These are phyloP conservation scores for Sinopyrophorus schimmeli DNA, from an alignment of 2,888 invertebrate genomes.

Conservation along the genomic window DNA sequence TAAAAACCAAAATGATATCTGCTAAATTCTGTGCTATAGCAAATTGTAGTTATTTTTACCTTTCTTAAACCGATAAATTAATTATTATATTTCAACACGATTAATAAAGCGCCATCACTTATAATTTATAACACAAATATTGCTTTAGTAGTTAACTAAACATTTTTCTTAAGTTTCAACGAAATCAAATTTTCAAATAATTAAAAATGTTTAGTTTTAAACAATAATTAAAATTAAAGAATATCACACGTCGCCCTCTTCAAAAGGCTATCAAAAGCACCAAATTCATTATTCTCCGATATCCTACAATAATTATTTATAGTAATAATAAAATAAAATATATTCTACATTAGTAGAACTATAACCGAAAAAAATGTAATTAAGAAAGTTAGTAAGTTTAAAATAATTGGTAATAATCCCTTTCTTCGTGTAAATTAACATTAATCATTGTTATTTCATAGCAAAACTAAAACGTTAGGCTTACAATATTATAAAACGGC, in stretches of 20 bases:
- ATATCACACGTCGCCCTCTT: conserved; percentile 8
- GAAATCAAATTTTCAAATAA: too few species aligned
- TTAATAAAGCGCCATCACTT: too few species aligned
- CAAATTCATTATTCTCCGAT: conserved; percentile 14
- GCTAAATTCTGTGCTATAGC: too few species aligned
- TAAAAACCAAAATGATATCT: too few species aligned
- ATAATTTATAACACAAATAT: too few species aligned
- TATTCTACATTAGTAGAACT: neutral
- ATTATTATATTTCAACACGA: too few species aligned
- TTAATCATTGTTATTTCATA: conserved; percentile 34
- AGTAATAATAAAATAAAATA: too few species aligned
- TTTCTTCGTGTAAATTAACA: conserved; percentile 7
- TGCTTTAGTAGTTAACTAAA: too few species aligned
- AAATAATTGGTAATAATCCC: conserved; percentile 7
- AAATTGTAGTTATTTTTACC: too few species aligned
- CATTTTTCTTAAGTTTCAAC: too few species aligned
- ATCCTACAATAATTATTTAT: conserved; percentile 15
- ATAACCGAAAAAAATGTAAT: conserved; percentile 16
- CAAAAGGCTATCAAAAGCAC: conserved; percentile 17
- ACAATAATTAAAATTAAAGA: conserved; percentile 41
- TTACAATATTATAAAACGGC: conserved; percentile 41
- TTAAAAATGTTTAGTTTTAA: too few species aligned
- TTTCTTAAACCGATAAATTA: too few species aligned
- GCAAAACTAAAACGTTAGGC: conserved; percentile 49
- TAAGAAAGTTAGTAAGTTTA: conserved; percentile 12